Base-by-base conservation (phyloP, 2,888 invertebrate species). In the Harpagoxenus sublaevis region DNA sequence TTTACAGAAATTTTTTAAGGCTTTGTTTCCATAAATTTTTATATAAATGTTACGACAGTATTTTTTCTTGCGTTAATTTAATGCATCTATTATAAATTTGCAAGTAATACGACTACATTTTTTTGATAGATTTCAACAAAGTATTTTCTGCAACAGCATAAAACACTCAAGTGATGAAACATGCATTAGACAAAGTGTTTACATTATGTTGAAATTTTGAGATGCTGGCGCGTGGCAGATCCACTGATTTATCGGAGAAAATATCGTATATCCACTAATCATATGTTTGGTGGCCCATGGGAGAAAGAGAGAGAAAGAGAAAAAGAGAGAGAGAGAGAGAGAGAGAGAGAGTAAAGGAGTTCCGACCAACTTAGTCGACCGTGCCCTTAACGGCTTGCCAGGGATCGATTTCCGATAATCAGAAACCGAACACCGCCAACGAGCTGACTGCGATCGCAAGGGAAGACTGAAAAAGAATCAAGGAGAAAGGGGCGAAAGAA, bases 321-420 rank as follows among this genome's bases (percentile, higher is more conserved):
- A 15, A 62, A n/a, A 42, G 62, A 48, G 51, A 63, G 66, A 73
- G 39, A 55, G 57, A 60, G 5, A 42, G 62, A 48, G 51, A 63
- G 66, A 73, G 39, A 55, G 57, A 60, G 5, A 70, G n/a, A 28
- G 18, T 28, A 35, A 39, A 68, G 79, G 82, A 86, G 82, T 87
- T 74, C 88, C 90, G 87, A 89, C 60, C 89, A 62, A 86, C 88
- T 89, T 89, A 86, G 87, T 84, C 89, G 85, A 89, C 85, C 88
- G 70, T 91, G 87, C 81, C 81, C 88, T 90, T 88, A 90, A 89
- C 91, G 91, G 88, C 86, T 86, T 84, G 87, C 78, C 74, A 18
- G 82, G 87, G 90, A 92, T 92, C 91, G 91, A 89, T 93, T 93
- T 92, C 89, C 92, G 88, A 93, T 93, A 93, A 93, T 92, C 92